Conservation (phyloP, 2,797 vertebrate species). For the Pygocentrus nattereri region DNA sequence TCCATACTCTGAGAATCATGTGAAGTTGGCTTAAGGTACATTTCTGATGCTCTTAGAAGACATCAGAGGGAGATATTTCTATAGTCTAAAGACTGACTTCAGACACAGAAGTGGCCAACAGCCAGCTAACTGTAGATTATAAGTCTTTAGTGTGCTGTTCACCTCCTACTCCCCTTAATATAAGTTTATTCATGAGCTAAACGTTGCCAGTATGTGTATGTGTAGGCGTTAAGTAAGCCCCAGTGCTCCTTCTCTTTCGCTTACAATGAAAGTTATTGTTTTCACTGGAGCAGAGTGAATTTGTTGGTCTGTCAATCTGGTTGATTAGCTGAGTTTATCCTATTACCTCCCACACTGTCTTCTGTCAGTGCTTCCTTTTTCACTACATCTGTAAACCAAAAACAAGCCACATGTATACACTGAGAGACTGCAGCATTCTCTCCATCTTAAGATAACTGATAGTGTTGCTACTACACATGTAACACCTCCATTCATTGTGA, state of each 20-base stretch:
- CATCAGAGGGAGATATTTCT: background rate
- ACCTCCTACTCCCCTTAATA: conserved; percentile 4
- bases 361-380: background rate
- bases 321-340: conserved; percentile 15
- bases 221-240: conserved; percentile 38
- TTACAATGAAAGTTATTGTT: conserved; percentile 34
- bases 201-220: background rate
- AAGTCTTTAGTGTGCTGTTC: conserved; percentile 2
- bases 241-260: background rate
- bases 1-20: background rate
- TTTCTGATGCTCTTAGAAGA: background rate
- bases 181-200: background rate
- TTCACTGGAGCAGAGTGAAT: conserved; percentile 26
- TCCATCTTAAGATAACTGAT: background rate
- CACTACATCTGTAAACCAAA: background rate
- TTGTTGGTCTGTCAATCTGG: conserved; percentile 29
- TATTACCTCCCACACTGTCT: conserved; percentile 6
- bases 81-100: background rate
- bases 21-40: background rate
- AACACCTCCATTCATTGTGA: background rate
- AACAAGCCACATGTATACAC: background rate
- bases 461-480: background rate
- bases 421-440: background rate
- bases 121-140: background rate
- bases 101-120: background rate